phyloP scores from a whole-genome alignment of 2,888 invertebrate genomes.

The Criorhina ranunculi region DNA sequence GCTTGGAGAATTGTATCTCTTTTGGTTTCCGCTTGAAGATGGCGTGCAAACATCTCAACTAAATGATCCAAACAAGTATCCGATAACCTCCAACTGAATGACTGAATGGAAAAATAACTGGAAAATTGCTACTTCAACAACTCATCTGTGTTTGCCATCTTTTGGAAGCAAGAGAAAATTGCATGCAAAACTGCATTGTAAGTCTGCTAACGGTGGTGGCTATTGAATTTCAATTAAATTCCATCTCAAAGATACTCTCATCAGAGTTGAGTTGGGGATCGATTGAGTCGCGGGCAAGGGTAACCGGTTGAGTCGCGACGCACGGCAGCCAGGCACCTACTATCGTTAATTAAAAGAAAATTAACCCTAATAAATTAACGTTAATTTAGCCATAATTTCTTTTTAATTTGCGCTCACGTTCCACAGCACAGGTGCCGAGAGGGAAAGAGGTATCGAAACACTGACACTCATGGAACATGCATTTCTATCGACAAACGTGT shows the following conservation, averaged over 20 bases:
- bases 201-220: slow-evolving; percentile 64
- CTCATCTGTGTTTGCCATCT: slow-evolving; percentile 16
- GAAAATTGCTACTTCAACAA: slow-evolving; percentile 45
- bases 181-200: slow-evolving; percentile 38
- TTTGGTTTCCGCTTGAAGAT: slow-evolving; percentile 17
- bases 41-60: slow-evolving; percentile 47
- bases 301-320: slow-evolving; percentile 52
- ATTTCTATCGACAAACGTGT: slow-evolving; percentile 58
- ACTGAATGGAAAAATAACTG: slow-evolving; percentile 32
- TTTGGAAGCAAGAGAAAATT: slow-evolving; percentile 12
- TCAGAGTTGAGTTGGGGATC: slow-evolving; percentile 8
- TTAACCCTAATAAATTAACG: slow-evolving; percentile 76
- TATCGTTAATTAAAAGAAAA: slow-evolving; percentile 75
- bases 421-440: slow-evolving; percentile 32
- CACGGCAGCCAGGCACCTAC: slow-evolving; percentile 39
- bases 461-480: slow-evolving; percentile 11
- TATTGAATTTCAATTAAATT: slow-evolving; percentile 72
- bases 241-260: slow-evolving; percentile 22
- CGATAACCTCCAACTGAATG: slow-evolving; percentile 35
- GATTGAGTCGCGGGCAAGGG: too few species aligned
- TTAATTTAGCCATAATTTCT: slow-evolving; percentile 76
- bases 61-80: slow-evolving; percentile 38
- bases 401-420: slow-evolving; percentile 75
- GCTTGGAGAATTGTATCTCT: slow-evolving; percentile 18
- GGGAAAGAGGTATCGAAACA: slow-evolving; percentile 9